phyloP scores from a whole-genome alignment of 1,140 invertebrate genomes.

The Aethina tumida region DNA sequence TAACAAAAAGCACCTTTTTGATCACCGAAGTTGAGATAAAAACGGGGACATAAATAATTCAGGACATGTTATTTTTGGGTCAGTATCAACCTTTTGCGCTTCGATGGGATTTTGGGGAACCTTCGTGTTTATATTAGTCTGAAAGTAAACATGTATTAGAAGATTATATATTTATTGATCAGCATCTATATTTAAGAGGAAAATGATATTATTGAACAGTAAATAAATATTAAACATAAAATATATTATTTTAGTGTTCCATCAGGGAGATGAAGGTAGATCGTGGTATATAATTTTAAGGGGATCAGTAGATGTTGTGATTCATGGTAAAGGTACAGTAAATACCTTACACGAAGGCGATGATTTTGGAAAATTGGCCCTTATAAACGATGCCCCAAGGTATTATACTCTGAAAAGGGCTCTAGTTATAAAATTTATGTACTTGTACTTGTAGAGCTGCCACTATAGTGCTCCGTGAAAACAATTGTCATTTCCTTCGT shows the following conservation, averaged over 20 bases:
- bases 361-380: constrained; percentile 80
- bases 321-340: constrained; percentile 78
- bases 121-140: no score
- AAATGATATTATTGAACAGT: constrained; percentile 12
- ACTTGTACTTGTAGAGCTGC: constrained; percentile 54
- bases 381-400: constrained; percentile 82
- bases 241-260: no score
- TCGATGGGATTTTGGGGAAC: no score
- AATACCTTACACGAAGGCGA: constrained; percentile 76
- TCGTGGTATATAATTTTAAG: constrained; percentile 83
- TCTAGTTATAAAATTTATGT: constrained; percentile 5
- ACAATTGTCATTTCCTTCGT: constrained; percentile 75
- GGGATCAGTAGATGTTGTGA: constrained; percentile 78
- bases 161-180: no score
- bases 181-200: no score
- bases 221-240: background rate
- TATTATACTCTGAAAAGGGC: constrained; percentile 36
- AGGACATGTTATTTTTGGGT: no score
- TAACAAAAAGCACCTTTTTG: no score
- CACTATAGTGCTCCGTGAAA: constrained; percentile 72
- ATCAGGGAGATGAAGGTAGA: constrained; percentile 81
- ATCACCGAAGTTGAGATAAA: no score
- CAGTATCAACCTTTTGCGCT: no score
- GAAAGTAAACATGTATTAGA: no score
- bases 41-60: no score